A percentile compares a stretch with the other conserved stretches of the same genome.
phyloP scores from a whole-genome alignment of 1,140 invertebrate species.

The Drosophila neocordata region DNA sequence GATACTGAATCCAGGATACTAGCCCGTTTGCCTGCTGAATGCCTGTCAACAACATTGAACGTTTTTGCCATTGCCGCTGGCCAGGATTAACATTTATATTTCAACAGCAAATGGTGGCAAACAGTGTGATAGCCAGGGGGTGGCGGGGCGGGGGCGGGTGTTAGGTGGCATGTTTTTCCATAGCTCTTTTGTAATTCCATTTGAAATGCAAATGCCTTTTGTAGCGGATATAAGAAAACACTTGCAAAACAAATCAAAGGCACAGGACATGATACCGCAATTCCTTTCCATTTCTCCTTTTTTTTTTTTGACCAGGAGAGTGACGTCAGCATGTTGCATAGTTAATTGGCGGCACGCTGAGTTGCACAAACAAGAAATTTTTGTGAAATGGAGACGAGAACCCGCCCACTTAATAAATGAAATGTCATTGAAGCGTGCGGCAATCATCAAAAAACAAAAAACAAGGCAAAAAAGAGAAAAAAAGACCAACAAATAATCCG shows the following conservation, averaged over 20 bases:
- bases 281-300: not conserved
- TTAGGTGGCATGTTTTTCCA: slow-evolving; percentile 18
- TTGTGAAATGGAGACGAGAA: slow-evolving; percentile 11
- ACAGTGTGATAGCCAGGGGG: not conserved
- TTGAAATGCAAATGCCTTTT: slow-evolving; percentile 79
- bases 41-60: slow-evolving; percentile 74
- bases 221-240: slow-evolving; percentile 74
- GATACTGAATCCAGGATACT: not conserved
- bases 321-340: slow-evolving; percentile 74
- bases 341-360: slow-evolving; percentile 71
- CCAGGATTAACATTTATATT: slow-evolving; percentile 80
- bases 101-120: slow-evolving; percentile 42
- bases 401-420: slow-evolving; percentile 75
- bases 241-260: slow-evolving; percentile 73
- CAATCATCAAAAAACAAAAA: slow-evolving; percentile 57
- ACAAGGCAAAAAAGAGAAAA: slow-evolving; percentile 24
- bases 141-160: not conserved
- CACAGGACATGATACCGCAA: slow-evolving; percentile 54
- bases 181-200: slow-evolving; percentile 60
- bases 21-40: slow-evolving; percentile 9
- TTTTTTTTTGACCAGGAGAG: slow-evolving; percentile 15
- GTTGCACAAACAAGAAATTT: slow-evolving; percentile 43
- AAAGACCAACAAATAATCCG: too few species aligned
- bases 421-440: slow-evolving; percentile 78
- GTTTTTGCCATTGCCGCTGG: slow-evolving; percentile 75